Percentiles rank a stretch among this genome's conserved stretches.
These are phyloP conservation scores for Oryzias javanicus DNA, from an alignment of 2,113 vertebrate species.

Conservation along the genomic window DNA sequence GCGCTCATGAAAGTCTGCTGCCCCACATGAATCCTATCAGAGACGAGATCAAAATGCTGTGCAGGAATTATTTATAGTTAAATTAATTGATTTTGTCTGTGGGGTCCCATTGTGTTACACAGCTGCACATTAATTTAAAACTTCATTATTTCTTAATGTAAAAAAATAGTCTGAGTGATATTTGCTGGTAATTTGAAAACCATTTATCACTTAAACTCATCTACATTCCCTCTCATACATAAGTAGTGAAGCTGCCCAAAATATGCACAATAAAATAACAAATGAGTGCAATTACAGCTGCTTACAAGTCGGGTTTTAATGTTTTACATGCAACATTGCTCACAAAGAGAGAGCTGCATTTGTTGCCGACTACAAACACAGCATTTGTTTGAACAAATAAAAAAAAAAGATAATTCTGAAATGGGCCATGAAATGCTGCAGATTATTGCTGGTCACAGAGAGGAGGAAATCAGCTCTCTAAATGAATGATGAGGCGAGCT, in stretches of 20 bases:
- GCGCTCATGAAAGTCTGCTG: conserved; percentile 30
- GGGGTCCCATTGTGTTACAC: neutral
- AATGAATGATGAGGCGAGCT: conserved; percentile 59
- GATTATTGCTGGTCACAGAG: conserved; percentile 58
- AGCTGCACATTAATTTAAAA: conserved; percentile 1
- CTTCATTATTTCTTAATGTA: conserved; percentile 7
- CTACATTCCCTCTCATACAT: conserved; percentile 19
- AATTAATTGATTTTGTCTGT: conserved; percentile 42
- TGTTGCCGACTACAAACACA: conserved; percentile 37
- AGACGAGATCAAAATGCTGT: conserved; percentile 26
- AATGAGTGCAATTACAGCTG: conserved; percentile 48
- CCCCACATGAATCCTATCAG: conserved; percentile 8
- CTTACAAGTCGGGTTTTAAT: conserved; percentile 30
- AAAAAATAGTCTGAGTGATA: conserved; percentile 8
- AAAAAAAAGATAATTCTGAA: conserved; percentile 64
- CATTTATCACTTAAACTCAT: conserved; percentile 6
- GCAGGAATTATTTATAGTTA: conserved; percentile 44
- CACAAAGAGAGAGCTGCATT: conserved; percentile 38
- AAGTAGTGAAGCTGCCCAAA: conserved; percentile 24
- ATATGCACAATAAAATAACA: conserved; percentile 37
- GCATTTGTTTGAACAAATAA: conserved; percentile 35
- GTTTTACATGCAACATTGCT: conserved; percentile 57
- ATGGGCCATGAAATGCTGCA: conserved; percentile 69
- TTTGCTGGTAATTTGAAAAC: neutral
- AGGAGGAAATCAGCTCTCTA: conserved; percentile 62